Evolutionary conservation across 2,797 vertebrate genomes (phyloP), one percentile per base, ranked within the genome.

Genomic region (Manis javanica): DNA sequence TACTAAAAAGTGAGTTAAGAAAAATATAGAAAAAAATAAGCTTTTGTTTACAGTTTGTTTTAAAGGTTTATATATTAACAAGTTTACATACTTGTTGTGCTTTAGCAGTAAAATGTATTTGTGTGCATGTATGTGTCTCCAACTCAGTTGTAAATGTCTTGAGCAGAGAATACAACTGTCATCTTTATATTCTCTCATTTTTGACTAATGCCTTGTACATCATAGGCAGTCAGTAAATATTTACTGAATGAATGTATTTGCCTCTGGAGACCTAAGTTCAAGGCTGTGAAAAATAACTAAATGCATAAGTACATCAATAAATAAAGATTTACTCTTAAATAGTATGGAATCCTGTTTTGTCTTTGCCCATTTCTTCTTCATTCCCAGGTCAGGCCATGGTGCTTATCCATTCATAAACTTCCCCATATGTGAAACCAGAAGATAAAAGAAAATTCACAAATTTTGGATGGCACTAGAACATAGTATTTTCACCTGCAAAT

Each of bases 171-270:
- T 95, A 0, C 82, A 90, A 93, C 18, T 74, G 37, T 81, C 83
- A 63, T 91, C 34, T 88, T 75, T 74, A 49, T 78, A 86, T 78
- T 93, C 59, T 57, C 24, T 93, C 19, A 49, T 90, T 91, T 96
- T n/a, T 95, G 13, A 26, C 19, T 55, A 81, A 94, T 78, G 61
- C 39, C 61, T 69, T 87, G 34, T 23, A 86, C 89, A 79, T 83
- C n/a, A 42, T 79, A 94, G 49, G n/a, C 37, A 86, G 19, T 81
- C 46, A 29, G 66, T 83, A 91, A 93, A 89, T 87, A 87, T 69
- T 92, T 96, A 71, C 49, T 89, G 26, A 90, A n/a, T 59, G n/a
- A 92, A 72, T 90, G n/a, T 71, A 69, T 75, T 93, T 93, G 71
- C 49, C 39, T 87, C 81, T 91, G 79, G 82, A 91, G 75, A 88